A percentile compares a stretch with the other conserved stretches of the same genome.
These are phyloP conservation scores for Gnathonemus longibarbis DNA, from an alignment of 2,113 vertebrate genomes.

Conservation along the genomic window DNA sequence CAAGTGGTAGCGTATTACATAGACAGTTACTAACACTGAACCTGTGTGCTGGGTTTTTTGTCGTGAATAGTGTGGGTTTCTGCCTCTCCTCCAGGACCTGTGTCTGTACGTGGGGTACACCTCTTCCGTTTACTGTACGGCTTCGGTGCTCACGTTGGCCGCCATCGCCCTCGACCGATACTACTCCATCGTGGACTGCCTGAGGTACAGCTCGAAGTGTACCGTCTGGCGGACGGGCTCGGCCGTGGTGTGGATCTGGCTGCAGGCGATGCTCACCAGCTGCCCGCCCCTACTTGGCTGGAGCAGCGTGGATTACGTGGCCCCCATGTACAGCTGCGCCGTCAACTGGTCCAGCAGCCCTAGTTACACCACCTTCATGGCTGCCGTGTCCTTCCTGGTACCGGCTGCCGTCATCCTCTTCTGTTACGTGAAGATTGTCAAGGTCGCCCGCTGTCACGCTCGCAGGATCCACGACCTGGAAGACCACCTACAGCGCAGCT, in stretches of 20 bases:
- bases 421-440: conserved; percentile 65
- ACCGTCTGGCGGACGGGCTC: conserved; percentile 52
- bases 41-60: not conserved
- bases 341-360: conserved; percentile 61
- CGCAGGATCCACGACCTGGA: conserved; percentile 63
- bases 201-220: conserved; percentile 64
- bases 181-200: conserved; percentile 66
- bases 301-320: conserved; percentile 58
- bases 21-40: not conserved
- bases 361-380: conserved; percentile 59
- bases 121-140: conserved; percentile 70
- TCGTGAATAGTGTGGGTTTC: not conserved
- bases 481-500: conserved; percentile 58
- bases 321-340: conserved; percentile 60
- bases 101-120: conserved; percentile 69
- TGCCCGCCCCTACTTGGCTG: conserved; percentile 67
- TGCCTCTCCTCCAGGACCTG: conserved; percentile 51
- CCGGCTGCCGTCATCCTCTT: conserved; percentile 65
- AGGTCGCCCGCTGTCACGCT: conserved; percentile 63
- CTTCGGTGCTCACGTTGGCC: conserved; percentile 64
- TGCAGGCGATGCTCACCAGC: conserved; percentile 63
- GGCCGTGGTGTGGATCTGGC: conserved; percentile 70
- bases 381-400: conserved; percentile 53
- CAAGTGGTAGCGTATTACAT: not conserved
- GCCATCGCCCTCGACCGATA: conserved; percentile 71